Base-by-base conservation (phyloP, 2,888 invertebrate species). In the Spodoptera littoralis region DNA sequence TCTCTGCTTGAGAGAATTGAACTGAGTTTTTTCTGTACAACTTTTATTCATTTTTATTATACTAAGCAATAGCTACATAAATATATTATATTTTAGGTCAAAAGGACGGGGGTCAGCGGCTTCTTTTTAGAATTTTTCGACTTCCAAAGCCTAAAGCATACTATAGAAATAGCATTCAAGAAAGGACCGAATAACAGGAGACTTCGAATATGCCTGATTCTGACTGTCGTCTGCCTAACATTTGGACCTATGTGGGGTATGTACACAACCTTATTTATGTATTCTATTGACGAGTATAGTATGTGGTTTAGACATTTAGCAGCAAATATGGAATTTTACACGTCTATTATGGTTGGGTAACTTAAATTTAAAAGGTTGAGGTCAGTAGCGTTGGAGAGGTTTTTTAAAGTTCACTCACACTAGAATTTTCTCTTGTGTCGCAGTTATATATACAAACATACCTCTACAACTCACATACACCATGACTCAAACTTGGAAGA, bases 161-260 rank as follows among this genome's bases (percentile, higher is more conserved):
- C 95, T 0, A 75, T 95, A 43, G 91, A 90, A 53, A 94, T 95
- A 11, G 95, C 92, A 9, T 95, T 95, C 76, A 95, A 92, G 73
- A 92, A 91, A 68, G 93, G 95, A 5, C 84, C 89, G 0, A 91
- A 90, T 44, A 91, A 94, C 61, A 84, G 95, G 64, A 88, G 93
- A 61, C 41, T 93, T 3, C 76, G 91, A 42, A 91, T 94, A 55
- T 91, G 90, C 36, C 80, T 94, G 0, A 86, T 93, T 50, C 69
- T 94, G 49, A 82, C 84, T 0, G 91, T 90, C 2, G 92, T 93
- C 11, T 93, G 91, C 58, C 70, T 94, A 50, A 88, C 84, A 5
- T 94, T 91, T 73, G 94, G 93, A 79, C 90, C 93, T 0, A 84
- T 92, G 84, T 91, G 89, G 90, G 94, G 94, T 94, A 82, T 83